A percentile compares a stretch with the other conserved stretches of the same genome.
phyloP scores from a whole-genome alignment of 1,140 invertebrate species.

The Heliothis subflexa region DNA sequence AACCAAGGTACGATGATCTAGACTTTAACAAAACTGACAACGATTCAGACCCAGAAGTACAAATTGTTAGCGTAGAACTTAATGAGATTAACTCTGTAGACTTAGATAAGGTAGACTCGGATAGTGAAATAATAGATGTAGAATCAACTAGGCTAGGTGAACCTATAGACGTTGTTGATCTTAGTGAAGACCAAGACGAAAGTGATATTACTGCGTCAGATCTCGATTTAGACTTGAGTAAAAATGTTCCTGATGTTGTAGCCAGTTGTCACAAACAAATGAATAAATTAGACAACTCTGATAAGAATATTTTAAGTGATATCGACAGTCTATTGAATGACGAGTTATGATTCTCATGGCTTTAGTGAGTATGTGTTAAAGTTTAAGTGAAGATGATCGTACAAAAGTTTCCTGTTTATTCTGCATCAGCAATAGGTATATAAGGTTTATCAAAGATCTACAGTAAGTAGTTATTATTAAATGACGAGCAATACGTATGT shows the following conservation, averaged over 20 bases:
- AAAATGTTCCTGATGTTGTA: constrained; percentile 79
- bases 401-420: constrained; percentile 22
- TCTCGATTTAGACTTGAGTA: constrained; percentile 67
- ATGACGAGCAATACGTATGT: constrained; percentile 16
- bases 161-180: constrained; percentile 72
- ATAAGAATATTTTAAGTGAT: constrained; percentile 67
- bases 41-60: constrained; percentile 76
- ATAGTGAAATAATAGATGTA: constrained; percentile 72
- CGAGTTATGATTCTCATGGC: constrained; percentile 66
- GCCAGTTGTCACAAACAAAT: constrained; percentile 72
- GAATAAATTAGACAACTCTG: constrained; percentile 55
- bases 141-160: constrained; percentile 66
- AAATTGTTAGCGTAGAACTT: constrained; percentile 73
- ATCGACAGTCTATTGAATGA: constrained; percentile 73
- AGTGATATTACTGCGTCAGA: constrained; percentile 66
- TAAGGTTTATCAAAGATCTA: constrained; percentile 34
- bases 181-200: constrained; percentile 75
- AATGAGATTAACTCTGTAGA: constrained; percentile 54
- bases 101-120: constrained; percentile 53
- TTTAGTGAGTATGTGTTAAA: constrained; percentile 1
- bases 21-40: constrained; percentile 56
- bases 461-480: constrained; percentile 36
- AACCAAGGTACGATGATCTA: constrained; percentile 50
- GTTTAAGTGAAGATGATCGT: constrained; percentile 22
- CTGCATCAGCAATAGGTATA: not conserved